phyloP scores from a whole-genome alignment of 2,888 invertebrate genomes.

The Geophilus truncorum region DNA sequence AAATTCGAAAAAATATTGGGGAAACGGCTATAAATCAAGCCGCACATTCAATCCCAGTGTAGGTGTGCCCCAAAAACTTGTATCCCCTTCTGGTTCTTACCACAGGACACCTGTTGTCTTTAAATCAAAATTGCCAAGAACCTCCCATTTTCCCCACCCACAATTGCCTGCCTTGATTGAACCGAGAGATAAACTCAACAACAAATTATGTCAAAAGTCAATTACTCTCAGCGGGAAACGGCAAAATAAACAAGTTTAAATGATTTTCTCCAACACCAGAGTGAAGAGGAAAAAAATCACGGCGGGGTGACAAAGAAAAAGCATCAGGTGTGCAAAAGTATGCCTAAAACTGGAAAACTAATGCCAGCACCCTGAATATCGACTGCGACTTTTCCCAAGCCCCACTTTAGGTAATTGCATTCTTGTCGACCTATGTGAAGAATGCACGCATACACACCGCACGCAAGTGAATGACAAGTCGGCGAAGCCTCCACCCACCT shows the following conservation, averaged over 20 bases:
- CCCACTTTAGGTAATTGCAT: conserved; percentile 15
- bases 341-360: neutral
- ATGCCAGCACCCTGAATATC: neutral
- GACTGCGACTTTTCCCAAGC: neutral
- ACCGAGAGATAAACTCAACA: conserved; percentile 4
- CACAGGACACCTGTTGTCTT: conserved; percentile 22
- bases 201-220: conserved; percentile 27
- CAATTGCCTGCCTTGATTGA: neutral
- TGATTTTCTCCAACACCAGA: neutral
- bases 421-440: neutral
- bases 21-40: neutral
- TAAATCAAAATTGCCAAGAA: conserved; percentile 18
- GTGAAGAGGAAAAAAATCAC: conserved; percentile 32
- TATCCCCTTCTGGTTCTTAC: conserved; percentile 14
- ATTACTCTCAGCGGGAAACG: neutral
- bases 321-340: neutral
- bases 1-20: neutral
- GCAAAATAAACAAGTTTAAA: conserved; percentile 14
- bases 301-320: too few species aligned
- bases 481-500: neutral
- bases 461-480: conserved; percentile 10
- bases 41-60: neutral
- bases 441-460: neutral
- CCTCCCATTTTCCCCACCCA: conserved; percentile 7
- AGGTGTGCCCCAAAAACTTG: neutral